Conservation (phyloP, 2,888 invertebrate genomes). For the Cecidostiba fungosa region DNA sequence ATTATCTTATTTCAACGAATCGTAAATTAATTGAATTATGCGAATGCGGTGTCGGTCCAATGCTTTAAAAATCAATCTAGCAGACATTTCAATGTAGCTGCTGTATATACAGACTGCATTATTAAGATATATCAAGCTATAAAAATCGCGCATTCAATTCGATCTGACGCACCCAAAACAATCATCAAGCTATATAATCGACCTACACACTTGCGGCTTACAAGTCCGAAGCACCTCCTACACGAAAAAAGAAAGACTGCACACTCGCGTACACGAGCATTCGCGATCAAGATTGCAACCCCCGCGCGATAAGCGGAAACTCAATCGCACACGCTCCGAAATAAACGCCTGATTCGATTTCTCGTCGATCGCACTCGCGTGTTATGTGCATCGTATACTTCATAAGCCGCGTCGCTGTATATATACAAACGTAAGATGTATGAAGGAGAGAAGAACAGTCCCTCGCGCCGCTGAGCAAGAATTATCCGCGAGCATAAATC, state of each 20-base stretch:
- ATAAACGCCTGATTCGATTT: constrained; percentile 47
- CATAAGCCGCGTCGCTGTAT: neutral
- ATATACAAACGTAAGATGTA: neutral
- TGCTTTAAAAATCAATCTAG: neutral
- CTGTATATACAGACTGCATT: neutral
- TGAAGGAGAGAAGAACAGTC: neutral
- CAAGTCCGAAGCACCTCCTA: constrained; percentile 20
- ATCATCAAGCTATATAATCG: neutral
- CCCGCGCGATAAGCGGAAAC: constrained; percentile 37
- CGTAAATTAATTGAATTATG: constrained; percentile 29
- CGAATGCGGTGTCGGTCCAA: neutral
- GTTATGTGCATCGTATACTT: neutral
- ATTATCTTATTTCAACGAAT: constrained; percentile 11
- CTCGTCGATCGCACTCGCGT: constrained; percentile 25
- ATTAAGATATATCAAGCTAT: neutral
- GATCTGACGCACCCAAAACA: neutral
- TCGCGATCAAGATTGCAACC: constrained; percentile 40
- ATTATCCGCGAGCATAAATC: constrained; percentile 37
- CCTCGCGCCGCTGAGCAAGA: neutral
- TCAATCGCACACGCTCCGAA: constrained; percentile 29
- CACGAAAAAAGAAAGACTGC: constrained; percentile 3
- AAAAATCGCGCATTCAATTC: neutral
- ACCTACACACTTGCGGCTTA: constrained; percentile 1
- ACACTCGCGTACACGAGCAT: constrained; percentile 6
- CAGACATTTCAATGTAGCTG: neutral